Percentiles rank a stretch among this genome's conserved stretches.
phyloP scores from a whole-genome alignment of 2,888 invertebrate genomes.

The Hydropsyche betteni region DNA sequence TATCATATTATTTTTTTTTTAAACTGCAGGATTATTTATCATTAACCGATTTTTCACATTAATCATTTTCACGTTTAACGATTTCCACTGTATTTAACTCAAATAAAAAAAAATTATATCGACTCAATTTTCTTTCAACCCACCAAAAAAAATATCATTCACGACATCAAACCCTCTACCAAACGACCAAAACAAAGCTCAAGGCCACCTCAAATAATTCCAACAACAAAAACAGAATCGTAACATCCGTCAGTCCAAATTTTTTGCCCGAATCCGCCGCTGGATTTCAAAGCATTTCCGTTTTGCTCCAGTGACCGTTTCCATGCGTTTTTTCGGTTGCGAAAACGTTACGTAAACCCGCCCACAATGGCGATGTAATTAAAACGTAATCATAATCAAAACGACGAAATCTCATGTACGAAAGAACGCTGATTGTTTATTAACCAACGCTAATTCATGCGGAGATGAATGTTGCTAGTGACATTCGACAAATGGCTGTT shows the following conservation, averaged over 20 bases:
- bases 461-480: neutral
- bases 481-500: conserved; percentile 6
- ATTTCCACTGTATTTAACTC: no score
- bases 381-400: conserved; percentile 22
- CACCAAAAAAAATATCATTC: no score
- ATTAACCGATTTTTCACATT: no score
- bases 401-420: conserved; percentile 1
- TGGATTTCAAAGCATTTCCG: conserved; percentile 38
- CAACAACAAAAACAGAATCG: neutral
- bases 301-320: conserved; percentile 32
- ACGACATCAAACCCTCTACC: no score
- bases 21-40: no score
- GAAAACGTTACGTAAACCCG: conserved; percentile 11
- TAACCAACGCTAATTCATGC: conserved; percentile 2
- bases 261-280: neutral
- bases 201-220: neutral
- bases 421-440: conserved; percentile 13
- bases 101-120: no score
- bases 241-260: conserved; percentile 6
- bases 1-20: no score
- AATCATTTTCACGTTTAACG: no score
- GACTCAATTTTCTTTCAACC: no score
- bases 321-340: conserved; percentile 27
- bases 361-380: conserved; percentile 3
- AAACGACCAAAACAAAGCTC: neutral